Percentiles rank a stretch among this genome's conserved stretches.
phyloP scores from a whole-genome alignment of 2,113 vertebrate species.

The Panthera leo region DNA sequence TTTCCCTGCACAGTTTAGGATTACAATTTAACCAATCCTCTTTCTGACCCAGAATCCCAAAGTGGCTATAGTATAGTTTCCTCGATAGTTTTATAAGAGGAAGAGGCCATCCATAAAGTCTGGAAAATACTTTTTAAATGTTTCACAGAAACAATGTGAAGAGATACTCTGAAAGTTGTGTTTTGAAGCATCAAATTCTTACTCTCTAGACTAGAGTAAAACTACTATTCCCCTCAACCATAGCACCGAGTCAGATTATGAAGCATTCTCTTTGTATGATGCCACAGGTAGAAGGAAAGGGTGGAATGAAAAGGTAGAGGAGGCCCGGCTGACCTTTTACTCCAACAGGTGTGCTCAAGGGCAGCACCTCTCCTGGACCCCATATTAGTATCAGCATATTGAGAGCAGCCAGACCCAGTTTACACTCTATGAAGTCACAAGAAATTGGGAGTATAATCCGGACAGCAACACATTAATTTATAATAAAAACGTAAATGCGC shows the following conservation, averaged over 20 bases:
- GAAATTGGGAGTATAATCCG: background rate
- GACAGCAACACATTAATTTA: slow-evolving; percentile 16
- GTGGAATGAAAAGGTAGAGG: background rate
- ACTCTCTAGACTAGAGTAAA: background rate
- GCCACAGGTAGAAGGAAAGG: background rate
- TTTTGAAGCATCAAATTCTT: slow-evolving; percentile 41
- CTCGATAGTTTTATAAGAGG: slow-evolving; percentile 30
- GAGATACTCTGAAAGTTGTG: background rate
- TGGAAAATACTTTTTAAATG: background rate
- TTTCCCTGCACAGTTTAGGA: background rate
- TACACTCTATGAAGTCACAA: background rate
- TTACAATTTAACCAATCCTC: background rate
- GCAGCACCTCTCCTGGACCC: background rate
- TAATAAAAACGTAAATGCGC: slow-evolving; percentile 38
- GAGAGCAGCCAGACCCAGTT: background rate
- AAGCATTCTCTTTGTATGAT: background rate
- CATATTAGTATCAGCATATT: background rate
- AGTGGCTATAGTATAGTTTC: background rate
- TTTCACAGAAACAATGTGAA: background rate
- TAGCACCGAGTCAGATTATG: background rate
- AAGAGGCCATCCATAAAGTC: slow-evolving; percentile 1
- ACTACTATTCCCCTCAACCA: background rate
- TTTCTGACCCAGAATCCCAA: slow-evolving; percentile 26
- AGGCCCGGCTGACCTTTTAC: background rate
- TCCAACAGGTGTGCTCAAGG: background rate